Conservation (phyloP, 1,140 invertebrate genomes). For the Trichoplusia ni region DNA sequence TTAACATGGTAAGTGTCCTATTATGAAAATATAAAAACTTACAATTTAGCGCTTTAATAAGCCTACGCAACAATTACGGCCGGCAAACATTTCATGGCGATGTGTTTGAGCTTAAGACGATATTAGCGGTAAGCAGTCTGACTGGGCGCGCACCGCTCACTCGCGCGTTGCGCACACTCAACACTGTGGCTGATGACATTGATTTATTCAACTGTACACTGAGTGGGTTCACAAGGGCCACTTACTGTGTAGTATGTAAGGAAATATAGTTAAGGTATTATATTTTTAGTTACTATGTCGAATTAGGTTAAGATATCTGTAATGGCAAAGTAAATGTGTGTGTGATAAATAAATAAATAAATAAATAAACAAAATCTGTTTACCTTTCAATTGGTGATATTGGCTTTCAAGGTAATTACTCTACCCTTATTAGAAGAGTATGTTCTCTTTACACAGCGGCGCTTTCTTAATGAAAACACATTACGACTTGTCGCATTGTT, state of each 20-base stretch:
- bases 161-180: too few relatives aligned
- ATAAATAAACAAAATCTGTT: not conserved
- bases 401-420: not conserved
- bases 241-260: too few relatives aligned
- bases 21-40: conserved; percentile 7
- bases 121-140: not conserved
- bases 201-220: too few relatives aligned
- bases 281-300: too few relatives aligned
- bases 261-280: too few relatives aligned
- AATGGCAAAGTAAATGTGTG: too few relatives aligned
- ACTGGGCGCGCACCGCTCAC: too few relatives aligned
- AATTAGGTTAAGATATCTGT: too few relatives aligned
- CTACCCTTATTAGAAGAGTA: not conserved
- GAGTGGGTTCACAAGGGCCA: too few relatives aligned
- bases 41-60: conserved; percentile 14
- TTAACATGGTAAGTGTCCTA: conserved; percentile 1
- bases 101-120: conserved; percentile 21
- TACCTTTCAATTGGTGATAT: conserved; percentile 13
- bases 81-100: conserved; percentile 22
- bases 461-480: conserved; percentile 6
- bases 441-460: not conserved
- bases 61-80: conserved; percentile 34
- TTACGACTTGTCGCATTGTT: not conserved
- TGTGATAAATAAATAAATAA: too few relatives aligned
- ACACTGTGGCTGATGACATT: too few relatives aligned